Conservation (phyloP, 2,797 vertebrate species). For the Esox masquinongy region DNA sequence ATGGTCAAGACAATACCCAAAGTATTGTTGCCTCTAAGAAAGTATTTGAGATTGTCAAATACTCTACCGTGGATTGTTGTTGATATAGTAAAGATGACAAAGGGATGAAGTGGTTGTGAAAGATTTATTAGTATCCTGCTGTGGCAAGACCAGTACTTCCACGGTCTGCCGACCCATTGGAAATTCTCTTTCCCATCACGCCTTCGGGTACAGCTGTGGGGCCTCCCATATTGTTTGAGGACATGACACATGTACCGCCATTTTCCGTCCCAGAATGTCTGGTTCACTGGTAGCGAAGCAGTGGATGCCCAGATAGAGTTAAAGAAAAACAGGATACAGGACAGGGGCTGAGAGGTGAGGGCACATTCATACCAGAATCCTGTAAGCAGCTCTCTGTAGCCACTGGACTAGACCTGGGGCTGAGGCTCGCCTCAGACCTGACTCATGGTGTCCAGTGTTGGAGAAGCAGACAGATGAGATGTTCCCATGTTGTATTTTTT, state of each 20-base stretch:
- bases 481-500: conserved; percentile 68
- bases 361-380: conserved; percentile 22
- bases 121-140: conserved; percentile 2
- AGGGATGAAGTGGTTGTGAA: neutral
- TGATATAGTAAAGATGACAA: neutral
- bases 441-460: conserved; percentile 61
- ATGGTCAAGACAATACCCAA: neutral
- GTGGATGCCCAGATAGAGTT: conserved; percentile 36
- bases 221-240: conserved; percentile 45
- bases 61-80: neutral
- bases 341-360: conserved; percentile 38
- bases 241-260: conserved; percentile 48
- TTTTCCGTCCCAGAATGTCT: conserved; percentile 62
- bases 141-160: conserved; percentile 32
- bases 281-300: conserved; percentile 50
- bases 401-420: conserved; percentile 40
- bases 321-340: conserved; percentile 64
- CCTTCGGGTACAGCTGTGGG: conserved; percentile 29
- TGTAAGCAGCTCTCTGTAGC: conserved; percentile 14
- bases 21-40: neutral
- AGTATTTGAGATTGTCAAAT: neutral
- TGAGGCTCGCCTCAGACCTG: conserved; percentile 53
- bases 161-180: conserved; percentile 51
- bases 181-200: conserved; percentile 54
- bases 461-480: conserved; percentile 74